phyloP scores from a whole-genome alignment of 2,113 vertebrate genomes.

The Mola mola region DNA sequence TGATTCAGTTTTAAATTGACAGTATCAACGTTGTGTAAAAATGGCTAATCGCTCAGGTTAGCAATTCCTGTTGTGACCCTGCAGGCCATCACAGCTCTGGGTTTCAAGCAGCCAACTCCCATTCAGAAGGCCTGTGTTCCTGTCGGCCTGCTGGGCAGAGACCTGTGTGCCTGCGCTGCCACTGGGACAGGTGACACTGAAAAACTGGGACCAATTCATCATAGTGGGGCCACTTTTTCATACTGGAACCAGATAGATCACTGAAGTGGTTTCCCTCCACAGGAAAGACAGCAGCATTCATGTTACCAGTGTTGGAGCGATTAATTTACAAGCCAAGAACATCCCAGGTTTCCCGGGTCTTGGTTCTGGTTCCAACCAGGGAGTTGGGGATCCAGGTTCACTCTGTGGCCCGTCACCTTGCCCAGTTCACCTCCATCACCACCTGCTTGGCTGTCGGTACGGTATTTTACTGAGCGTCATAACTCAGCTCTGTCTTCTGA shows the following conservation, averaged over 20 bases:
- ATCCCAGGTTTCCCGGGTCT: constrained; percentile 89
- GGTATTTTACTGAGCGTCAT: constrained; percentile 39
- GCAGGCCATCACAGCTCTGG: constrained; percentile 91
- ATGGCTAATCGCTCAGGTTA: neutral
- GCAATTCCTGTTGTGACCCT: neutral
- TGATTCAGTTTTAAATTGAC: too few species aligned
- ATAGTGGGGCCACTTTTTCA: neutral
- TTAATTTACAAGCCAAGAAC: constrained; percentile 94
- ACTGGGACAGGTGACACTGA: constrained; percentile 90
- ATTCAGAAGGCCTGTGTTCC: constrained; percentile 98
- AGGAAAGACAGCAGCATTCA: constrained; percentile 98
- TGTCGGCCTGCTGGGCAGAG: constrained; percentile 92
- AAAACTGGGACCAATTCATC: neutral
- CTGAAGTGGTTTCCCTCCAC: neutral
- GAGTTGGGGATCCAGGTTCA: constrained; percentile 98
- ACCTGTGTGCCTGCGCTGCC: constrained; percentile 96
- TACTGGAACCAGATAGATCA: too few species aligned
- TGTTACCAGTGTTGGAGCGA: constrained; percentile 93
- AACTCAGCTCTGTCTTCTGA: neutral
- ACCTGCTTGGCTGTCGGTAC: constrained; percentile 93
- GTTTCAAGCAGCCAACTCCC: constrained; percentile 93
- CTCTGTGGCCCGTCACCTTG: constrained; percentile 89
- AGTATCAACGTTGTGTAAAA: too few species aligned
- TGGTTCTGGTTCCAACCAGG: constrained; percentile 94
- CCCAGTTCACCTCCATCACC: constrained; percentile 92